Conservation (phyloP, 2,888 invertebrate species). For the Crossocerus cetratus region DNA sequence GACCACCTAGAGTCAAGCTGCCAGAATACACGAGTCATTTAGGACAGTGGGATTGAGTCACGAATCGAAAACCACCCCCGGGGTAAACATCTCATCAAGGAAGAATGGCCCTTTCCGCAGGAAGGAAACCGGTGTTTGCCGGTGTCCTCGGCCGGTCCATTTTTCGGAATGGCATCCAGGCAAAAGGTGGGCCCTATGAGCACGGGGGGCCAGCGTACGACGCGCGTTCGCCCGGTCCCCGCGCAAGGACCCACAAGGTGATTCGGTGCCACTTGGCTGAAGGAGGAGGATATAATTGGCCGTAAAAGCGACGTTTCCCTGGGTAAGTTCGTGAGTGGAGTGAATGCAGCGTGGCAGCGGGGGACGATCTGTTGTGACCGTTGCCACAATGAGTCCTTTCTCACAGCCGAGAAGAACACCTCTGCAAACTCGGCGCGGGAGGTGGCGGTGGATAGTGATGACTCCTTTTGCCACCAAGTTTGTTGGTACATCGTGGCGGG, state of each 20-base stretch:
- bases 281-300: conserved; percentile 66
- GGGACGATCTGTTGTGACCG: conserved; percentile 69
- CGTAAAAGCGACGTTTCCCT: conserved; percentile 62
- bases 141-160: background rate
- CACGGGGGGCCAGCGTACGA: conserved; percentile 33
- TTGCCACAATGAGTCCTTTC: conserved; percentile 66
- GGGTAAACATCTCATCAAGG: conserved; percentile 37
- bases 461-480: conserved; percentile 50
- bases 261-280: conserved; percentile 13
- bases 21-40: background rate
- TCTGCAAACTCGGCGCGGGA: conserved; percentile 55
- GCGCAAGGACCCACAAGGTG: conserved; percentile 8
- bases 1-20: background rate
- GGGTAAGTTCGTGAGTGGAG: conserved; percentile 48
- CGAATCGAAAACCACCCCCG: background rate
- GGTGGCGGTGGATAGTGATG: conserved; percentile 45
- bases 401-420: conserved; percentile 45
- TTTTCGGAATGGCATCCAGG: conserved; percentile 21
- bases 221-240: conserved; percentile 28
- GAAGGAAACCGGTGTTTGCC: conserved; percentile 33
- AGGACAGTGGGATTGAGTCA: background rate
- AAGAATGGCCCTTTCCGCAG: conserved; percentile 12
- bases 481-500: conserved; percentile 10
- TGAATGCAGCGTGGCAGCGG: conserved; percentile 63
- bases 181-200: conserved; percentile 40